Base-by-base conservation (phyloP, 2,113 vertebrate species). In the Cryptotis parvus region DNA sequence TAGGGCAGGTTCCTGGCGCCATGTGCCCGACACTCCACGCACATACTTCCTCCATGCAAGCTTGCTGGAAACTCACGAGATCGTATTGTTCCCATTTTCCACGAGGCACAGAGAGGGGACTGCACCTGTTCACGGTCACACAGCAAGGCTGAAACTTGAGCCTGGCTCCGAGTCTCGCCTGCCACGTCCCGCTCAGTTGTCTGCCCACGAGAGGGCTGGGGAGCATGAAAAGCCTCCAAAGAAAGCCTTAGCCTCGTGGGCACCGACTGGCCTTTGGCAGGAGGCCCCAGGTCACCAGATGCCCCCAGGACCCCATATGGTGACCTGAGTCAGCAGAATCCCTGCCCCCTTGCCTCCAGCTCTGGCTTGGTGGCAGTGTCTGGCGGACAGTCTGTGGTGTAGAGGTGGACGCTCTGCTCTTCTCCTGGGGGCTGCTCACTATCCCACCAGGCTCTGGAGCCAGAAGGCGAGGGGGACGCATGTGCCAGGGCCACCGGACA, bases 1-100 rank as follows among this genome's bases (percentile, higher is more conserved):
- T 6, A 39, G 87, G 2, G 61, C 0, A 0, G 37, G 3, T 39
- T 68, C 84, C 70, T 11, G 4, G 16, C 14, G 45, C 26, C 41
- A 0, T 26, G 8, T 9, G 43, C 69, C 15, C 3, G 39, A 18
- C 15, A 4, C 65, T 9, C 0, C 58, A 39, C 15, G 55, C 20
- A 5, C 16, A 18, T 20, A 58, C 55, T 58, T 18, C 18, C 55
- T 24, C 22, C 4, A 20, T 16, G 29, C 45, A 43, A 70, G 35
- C 78, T 70, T 41, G 49, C 73, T 10, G 15, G 12, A 68, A 14
- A 26, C 45, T 4, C n/a, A 0, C 7, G 39, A 78, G 82, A 70
- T 84, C 66, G 35, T 35, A 4, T 58, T 9, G 10, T 41, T 63
- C 31, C 22, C 31, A 2, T 45, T 90, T 70, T 70, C 81, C 72